A percentile compares a stretch with the other conserved stretches of the same genome.
Evolutionary conservation across 2,888 invertebrate species (phyloP).

Genomic region (Erebia palarica): DNA sequence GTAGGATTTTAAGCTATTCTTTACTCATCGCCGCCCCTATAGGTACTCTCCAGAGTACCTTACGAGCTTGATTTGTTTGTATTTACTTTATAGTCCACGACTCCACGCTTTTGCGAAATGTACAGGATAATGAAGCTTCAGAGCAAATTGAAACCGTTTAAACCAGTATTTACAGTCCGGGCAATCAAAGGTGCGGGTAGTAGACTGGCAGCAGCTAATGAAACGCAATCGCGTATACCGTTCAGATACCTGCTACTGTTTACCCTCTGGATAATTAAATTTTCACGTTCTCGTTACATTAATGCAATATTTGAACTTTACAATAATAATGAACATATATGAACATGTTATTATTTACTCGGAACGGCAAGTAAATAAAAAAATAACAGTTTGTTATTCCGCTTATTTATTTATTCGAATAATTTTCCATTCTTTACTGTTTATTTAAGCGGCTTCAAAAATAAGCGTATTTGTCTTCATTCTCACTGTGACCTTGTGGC

Average conservation of each 20-base stretch:
- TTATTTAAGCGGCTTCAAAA: too few relatives aligned
- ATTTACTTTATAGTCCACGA: slow-evolving; percentile 13
- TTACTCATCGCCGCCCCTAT: not conserved
- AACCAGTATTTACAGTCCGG: slow-evolving; percentile 36
- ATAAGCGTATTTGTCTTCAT: too few relatives aligned
- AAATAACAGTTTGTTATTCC: too few relatives aligned
- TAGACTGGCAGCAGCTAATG: slow-evolving; percentile 51
- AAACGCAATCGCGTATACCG: slow-evolving; percentile 52
- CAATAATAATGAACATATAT: too few relatives aligned
- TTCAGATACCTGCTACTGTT: slow-evolving; percentile 40
- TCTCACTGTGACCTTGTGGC: too few relatives aligned
- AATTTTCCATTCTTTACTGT: too few relatives aligned
- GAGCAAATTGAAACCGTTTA: slow-evolving; percentile 34
- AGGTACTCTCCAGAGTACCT: not conserved
- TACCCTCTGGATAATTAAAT: slow-evolving; percentile 58
- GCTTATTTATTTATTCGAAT: too few relatives aligned
- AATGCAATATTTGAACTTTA: too few relatives aligned
- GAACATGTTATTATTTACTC: too few relatives aligned
- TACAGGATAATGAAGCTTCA: slow-evolving; percentile 30
- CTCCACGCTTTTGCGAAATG: slow-evolving; percentile 18
- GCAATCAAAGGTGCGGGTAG: slow-evolving; percentile 40
- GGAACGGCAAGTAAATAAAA: too few relatives aligned
- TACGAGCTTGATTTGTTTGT: slow-evolving; percentile 2
- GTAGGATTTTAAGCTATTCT: not conserved
- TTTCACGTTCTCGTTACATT: slow-evolving; percentile 44